Base-by-base conservation (phyloP, 2,113 vertebrate genomes). In the Ondatra zibethicus region DNA sequence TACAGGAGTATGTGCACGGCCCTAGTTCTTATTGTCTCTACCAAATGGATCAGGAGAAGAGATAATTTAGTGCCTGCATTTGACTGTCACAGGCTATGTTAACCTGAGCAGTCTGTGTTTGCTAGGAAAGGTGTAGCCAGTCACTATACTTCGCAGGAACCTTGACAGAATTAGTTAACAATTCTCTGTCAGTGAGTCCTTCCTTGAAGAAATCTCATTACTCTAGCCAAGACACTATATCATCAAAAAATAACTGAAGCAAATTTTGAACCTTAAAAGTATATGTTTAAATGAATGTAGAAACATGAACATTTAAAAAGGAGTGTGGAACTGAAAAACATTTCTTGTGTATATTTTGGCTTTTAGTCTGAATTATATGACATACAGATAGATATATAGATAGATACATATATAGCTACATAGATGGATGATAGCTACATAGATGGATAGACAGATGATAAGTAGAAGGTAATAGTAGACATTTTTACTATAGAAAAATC, bases 81-180 rank as follows among this genome's bases (percentile, higher is more conserved):
- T 89, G 70, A 88, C 25, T 33, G 87, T 65, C 42, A 66, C 0
- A 0, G 55, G 36, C 42, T 89, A 70, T 5, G 50, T 78, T 89
- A 92, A 91, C 25, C 66, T 27, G 19, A 92, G 58, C 42, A 93
- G 39, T 94, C 36, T 61, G 45, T 90, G 39, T 47, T 75, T 77
- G 27, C 72, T 85, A 3, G 84, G 70, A 96, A 96, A 90, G 86
- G 88, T 31, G 47, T 45, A 95, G 31, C 47, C 2, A 85, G 55
- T 76, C 84, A 95, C 42, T 63, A 70, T 50, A 92, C 50, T 12
- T 92, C 85, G 92, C 10, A 25, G 2, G 72, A 86, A 93, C 85
- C 63, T 94, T 98, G 84, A 39, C 3, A 90, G 81, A 94, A 61
- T 58, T 76, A 70, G 58, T 80, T 81, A 90, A 94, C 3, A 27